These are phyloP conservation scores for Acanthornis magna DNA, from an alignment of 2,797 vertebrate species.

Conservation along the genomic window DNA sequence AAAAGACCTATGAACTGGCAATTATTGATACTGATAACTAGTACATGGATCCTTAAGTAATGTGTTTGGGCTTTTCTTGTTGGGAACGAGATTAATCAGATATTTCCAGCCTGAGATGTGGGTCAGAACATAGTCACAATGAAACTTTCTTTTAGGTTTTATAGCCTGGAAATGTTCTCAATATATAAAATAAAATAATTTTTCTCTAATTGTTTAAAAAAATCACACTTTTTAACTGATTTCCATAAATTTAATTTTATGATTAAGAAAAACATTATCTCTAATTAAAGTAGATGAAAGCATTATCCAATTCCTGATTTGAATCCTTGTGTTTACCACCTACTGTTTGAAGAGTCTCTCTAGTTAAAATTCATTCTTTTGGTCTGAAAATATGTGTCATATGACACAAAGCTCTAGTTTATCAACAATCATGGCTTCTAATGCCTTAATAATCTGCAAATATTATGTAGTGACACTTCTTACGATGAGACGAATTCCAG, in stretches of 20 bases:
- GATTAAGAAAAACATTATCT: constrained; percentile 7
- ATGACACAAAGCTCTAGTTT: background rate
- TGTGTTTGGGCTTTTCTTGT: background rate
- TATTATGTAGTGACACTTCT: background rate
- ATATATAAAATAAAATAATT: background rate
- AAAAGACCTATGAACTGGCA: background rate
- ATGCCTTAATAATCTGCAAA: background rate
- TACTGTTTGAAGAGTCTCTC: constrained; percentile 20
- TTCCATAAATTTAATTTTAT: constrained; percentile 25
- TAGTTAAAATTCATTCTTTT: constrained; percentile 10
- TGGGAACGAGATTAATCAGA: background rate
- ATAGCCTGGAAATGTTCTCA: background rate
- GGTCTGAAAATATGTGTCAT: background rate
- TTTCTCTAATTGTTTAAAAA: background rate
- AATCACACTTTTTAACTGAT: background rate
- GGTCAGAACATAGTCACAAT: background rate
- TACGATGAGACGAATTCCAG: background rate
- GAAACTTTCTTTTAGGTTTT: background rate
- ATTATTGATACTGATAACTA: background rate
- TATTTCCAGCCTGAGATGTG: background rate
- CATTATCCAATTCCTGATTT: constrained; percentile 24
- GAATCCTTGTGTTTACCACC: constrained; percentile 12
- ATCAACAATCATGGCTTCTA: background rate
- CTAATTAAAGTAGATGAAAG: constrained; percentile 29
- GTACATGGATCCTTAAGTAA: background rate